These are phyloP conservation scores for Rhinoptilus africanus DNA, from an alignment of 2,113 vertebrate genomes.

Conservation along the genomic window DNA sequence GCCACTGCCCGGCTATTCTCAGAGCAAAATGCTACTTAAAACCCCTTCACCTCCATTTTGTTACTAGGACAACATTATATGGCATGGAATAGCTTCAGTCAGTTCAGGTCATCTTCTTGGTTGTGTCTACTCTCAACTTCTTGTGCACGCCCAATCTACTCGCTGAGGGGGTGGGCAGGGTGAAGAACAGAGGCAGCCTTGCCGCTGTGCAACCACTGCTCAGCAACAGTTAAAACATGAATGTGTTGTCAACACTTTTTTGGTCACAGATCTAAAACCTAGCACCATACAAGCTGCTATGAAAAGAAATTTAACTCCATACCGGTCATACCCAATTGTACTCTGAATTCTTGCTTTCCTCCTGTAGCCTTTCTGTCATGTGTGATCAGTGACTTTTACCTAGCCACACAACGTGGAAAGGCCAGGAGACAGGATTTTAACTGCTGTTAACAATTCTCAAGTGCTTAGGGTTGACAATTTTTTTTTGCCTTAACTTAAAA, in stretches of 20 bases:
- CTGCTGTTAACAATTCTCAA: neutral
- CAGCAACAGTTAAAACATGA: neutral
- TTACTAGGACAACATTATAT: accelerated
- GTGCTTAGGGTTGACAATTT: neutral
- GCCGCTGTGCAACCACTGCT: neutral
- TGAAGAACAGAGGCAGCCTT: neutral
- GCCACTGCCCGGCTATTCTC: neutral
- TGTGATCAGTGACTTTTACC: neutral
- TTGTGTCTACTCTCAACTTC: neutral
- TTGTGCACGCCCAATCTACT: neutral
- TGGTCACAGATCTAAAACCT: neutral
- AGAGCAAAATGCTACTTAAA: neutral
- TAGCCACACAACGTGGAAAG: neutral
- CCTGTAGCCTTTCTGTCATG: neutral
- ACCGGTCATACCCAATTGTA: neutral
- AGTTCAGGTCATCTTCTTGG: neutral
- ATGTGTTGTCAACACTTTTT: neutral
- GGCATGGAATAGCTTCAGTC: neutral
- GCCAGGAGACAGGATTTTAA: neutral
- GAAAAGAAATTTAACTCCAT: neutral
- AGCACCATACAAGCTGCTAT: neutral
- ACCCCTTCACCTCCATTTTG: neutral
- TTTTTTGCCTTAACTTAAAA: neutral
- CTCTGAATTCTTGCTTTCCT: neutral
- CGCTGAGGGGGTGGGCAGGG: accelerated